Percentiles rank a stretch among this genome's conserved stretches.
Conservation (phyloP, 2,113 vertebrate genomes). For the Neogale vison region DNA sequence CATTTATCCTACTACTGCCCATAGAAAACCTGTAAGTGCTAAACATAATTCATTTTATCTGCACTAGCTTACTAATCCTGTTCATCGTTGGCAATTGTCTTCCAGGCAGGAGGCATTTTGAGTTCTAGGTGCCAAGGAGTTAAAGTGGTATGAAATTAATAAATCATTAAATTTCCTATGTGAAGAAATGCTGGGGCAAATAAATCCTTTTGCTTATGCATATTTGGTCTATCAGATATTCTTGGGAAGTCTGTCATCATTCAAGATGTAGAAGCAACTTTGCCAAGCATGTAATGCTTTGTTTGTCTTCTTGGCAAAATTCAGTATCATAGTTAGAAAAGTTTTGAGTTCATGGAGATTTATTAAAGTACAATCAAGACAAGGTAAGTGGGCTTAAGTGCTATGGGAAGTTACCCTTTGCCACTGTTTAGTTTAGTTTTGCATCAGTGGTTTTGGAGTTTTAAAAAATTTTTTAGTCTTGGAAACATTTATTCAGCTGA, state of each 20-base stretch:
- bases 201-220: slow-evolving; percentile 60
- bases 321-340: neutral
- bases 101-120: slow-evolving; percentile 45
- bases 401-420: neutral
- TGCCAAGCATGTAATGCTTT: slow-evolving; percentile 45
- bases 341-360: slow-evolving; percentile 46
- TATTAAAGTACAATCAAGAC: slow-evolving; percentile 15
- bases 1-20: slow-evolving; percentile 54
- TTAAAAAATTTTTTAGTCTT: neutral
- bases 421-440: neutral
- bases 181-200: slow-evolving; percentile 43
- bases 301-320: slow-evolving; percentile 56
- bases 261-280: slow-evolving; percentile 52
- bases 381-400: neutral
- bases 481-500: slow-evolving; percentile 60
- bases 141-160: slow-evolving; percentile 59
- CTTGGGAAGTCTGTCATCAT: slow-evolving; percentile 48
- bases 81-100: slow-evolving; percentile 26
- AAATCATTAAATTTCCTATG: slow-evolving; percentile 58
- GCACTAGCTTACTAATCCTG: slow-evolving; percentile 39
- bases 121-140: slow-evolving; percentile 57
- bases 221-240: slow-evolving; percentile 39
- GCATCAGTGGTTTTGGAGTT: neutral
- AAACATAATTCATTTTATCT: slow-evolving; percentile 67
- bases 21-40: slow-evolving; percentile 44